Conservation (phyloP, 2,888 invertebrate genomes). For the Bruchidius siliquastri region DNA sequence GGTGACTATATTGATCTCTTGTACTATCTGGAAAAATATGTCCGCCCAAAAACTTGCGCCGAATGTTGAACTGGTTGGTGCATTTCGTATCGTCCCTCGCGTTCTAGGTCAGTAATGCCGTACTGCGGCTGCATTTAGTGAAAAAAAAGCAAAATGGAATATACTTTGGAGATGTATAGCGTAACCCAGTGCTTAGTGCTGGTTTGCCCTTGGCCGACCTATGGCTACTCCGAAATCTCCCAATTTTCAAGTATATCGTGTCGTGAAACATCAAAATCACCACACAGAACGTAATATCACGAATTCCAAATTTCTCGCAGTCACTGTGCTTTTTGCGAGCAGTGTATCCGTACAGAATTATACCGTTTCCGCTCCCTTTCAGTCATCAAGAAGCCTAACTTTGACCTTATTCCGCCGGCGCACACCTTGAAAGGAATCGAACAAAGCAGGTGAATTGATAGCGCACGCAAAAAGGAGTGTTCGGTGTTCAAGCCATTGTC, state of each 20-base stretch:
- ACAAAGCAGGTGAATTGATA: background rate
- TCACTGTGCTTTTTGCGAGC: too few species aligned
- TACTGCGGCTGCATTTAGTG: background rate
- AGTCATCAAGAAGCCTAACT: background rate
- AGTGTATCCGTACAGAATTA: too few species aligned
- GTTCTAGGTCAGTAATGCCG: background rate
- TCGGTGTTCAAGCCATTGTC: background rate
- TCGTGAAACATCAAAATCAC: too few species aligned
- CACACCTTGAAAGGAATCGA: background rate
- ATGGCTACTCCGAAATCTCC: too few species aligned
- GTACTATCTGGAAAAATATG: too few species aligned
- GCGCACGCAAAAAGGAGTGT: background rate
- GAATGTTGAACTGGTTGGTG: background rate
- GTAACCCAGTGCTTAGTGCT: background rate
- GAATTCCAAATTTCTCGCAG: too few species aligned
- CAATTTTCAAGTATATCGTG: too few species aligned
- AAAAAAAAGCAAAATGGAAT: background rate
- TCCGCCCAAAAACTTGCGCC: too few species aligned
- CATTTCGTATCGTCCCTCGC: background rate
- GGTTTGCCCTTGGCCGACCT: background rate
- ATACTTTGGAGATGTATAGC: background rate
- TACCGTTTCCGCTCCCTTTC: background rate
- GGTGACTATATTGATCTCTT: too few species aligned
- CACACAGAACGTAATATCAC: too few species aligned
- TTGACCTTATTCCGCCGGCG: background rate